These are phyloP conservation scores for Pherbina coryleti DNA, from an alignment of 2,888 invertebrate genomes.

Conservation along the genomic window DNA sequence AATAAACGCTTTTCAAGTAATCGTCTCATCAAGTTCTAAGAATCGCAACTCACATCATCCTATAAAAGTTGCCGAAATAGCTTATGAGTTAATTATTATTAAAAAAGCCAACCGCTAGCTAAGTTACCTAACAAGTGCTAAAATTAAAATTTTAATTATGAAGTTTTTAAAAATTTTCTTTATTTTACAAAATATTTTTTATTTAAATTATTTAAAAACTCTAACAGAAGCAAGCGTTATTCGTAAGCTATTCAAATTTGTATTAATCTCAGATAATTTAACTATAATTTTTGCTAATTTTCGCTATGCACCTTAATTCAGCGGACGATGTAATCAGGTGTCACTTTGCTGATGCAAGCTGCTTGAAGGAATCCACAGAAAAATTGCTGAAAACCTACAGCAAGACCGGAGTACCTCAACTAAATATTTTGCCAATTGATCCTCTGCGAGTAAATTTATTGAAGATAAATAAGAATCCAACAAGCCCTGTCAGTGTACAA, in stretches of 20 bases:
- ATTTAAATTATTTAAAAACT: background rate
- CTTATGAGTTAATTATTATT: too few relatives aligned
- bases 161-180: too few relatives aligned
- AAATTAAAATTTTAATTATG: too few relatives aligned
- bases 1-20: too few relatives aligned
- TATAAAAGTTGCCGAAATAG: too few relatives aligned
- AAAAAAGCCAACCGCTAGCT: too few relatives aligned
- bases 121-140: too few relatives aligned
- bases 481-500: slow-evolving; percentile 64
- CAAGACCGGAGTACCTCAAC: slow-evolving; percentile 55
- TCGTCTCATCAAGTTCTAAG: too few relatives aligned
- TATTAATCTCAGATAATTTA: background rate
- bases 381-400: slow-evolving; percentile 49
- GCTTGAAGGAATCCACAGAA: slow-evolving; percentile 49
- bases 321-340: slow-evolving; percentile 56
- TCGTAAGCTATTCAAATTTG: background rate
- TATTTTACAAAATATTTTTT: background rate
- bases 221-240: background rate
- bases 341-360: slow-evolving; percentile 49
- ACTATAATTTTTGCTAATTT: background rate
- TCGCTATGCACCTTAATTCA: background rate
- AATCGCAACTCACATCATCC: too few relatives aligned
- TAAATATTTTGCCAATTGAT: slow-evolving; percentile 61
- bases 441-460: slow-evolving; percentile 62
- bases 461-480: slow-evolving; percentile 55